A percentile compares a stretch with the other conserved stretches of the same genome.
phyloP scores from a whole-genome alignment of 2,113 vertebrate genomes.

The Dicrurus megarhynchus region DNA sequence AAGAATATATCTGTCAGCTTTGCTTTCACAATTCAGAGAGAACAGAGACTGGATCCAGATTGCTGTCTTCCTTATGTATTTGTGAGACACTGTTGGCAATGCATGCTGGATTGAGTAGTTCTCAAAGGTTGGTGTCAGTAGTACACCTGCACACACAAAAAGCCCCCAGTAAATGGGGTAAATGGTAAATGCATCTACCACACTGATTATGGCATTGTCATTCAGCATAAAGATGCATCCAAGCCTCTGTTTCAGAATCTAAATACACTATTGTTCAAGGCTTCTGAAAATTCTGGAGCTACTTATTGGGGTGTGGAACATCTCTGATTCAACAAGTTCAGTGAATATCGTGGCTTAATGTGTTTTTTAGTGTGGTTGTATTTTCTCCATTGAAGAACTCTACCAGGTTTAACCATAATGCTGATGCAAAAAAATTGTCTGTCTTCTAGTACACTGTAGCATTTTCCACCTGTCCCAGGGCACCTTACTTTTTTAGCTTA shows the following conservation, averaged over 20 bases:
- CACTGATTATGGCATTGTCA: neutral
- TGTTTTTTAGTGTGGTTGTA: neutral
- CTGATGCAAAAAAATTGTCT: neutral
- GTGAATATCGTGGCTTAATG: neutral
- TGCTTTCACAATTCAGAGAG: neutral
- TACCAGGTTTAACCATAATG: neutral
- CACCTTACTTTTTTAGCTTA: neutral
- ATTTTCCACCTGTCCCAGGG: neutral
- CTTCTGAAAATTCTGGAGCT: neutral
- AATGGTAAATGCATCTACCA: neutral
- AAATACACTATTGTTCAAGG: neutral
- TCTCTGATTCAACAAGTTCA: neutral
- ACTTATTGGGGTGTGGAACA: neutral
- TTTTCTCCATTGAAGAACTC: neutral
- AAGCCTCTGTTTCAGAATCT: neutral
- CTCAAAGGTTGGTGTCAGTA: neutral
- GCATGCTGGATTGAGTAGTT: neutral
- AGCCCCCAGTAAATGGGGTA: too few relatives aligned
- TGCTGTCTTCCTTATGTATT: neutral
- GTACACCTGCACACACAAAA: too few relatives aligned
- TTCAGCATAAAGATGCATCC: neutral
- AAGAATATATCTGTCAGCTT: neutral
- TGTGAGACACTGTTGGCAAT: neutral
- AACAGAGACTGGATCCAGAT: neutral
- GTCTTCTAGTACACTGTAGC: neutral